Evolutionary conservation across 2,888 invertebrate species (phyloP).

Genomic region (Tortricodes alternella): DNA sequence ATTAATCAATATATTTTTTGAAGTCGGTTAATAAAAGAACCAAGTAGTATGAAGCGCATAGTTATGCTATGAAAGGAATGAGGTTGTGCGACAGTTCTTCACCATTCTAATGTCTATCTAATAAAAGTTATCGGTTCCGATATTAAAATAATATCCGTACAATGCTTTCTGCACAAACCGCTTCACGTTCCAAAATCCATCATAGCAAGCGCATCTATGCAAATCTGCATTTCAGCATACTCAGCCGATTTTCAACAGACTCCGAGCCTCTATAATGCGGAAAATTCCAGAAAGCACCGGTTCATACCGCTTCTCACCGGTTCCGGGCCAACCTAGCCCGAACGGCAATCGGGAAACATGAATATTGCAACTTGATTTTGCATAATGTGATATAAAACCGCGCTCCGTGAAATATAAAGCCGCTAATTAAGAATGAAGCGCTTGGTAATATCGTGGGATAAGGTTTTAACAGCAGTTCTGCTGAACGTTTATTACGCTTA

Average conservation of each 20-base stretch:
- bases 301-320: conserved; percentile 25
- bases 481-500: not conserved
- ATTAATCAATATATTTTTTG: too few species aligned
- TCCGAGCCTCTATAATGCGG: conserved; percentile 28
- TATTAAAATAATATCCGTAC: not conserved
- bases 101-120: too few species aligned
- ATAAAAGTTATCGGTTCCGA: not conserved
- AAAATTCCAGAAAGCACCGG: conserved; percentile 27
- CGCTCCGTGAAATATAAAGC: conserved; percentile 8
- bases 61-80: too few species aligned
- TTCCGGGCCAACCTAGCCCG: not conserved
- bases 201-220: conserved; percentile 15
- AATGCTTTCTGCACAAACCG: not conserved
- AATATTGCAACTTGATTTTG: conserved; percentile 23
- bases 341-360: conserved; percentile 2
- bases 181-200: not conserved
- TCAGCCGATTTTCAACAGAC: conserved; percentile 1
- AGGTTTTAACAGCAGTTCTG: not conserved
- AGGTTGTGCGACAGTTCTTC: too few species aligned
- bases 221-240: too few species aligned
- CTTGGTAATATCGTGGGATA: not conserved
- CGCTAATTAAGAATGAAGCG: conserved; percentile 9
- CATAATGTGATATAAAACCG: conserved; percentile 27
- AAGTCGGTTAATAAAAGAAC: too few species aligned
- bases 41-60: too few species aligned